A percentile compares a stretch with the other conserved stretches of the same genome.
These are phyloP conservation scores for Thymelicus lineola DNA, from an alignment of 2,888 invertebrate species.

Conservation along the genomic window DNA sequence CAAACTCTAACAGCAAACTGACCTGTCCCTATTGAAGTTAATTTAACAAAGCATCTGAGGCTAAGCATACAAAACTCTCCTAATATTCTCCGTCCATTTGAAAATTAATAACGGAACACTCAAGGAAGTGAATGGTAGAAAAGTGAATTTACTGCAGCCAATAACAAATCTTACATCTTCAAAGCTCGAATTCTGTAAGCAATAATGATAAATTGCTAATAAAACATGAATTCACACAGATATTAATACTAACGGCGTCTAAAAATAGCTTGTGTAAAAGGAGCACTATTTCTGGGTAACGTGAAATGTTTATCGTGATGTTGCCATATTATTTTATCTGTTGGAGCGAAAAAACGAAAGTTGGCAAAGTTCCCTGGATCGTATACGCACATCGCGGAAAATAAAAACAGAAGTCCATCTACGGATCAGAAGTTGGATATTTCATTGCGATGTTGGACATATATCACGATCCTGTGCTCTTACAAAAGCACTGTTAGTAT, in stretches of 20 bases:
- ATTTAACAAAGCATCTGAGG: not conserved
- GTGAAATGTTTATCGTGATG: constrained; percentile 42
- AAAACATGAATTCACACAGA: constrained; percentile 25
- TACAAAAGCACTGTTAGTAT: constrained; percentile 11
- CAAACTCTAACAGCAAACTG: not conserved
- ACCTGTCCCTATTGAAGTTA: not conserved
- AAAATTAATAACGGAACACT: constrained; percentile 3
- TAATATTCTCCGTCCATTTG: not conserved
- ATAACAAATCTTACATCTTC: constrained; percentile 26
- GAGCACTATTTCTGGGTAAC: constrained; percentile 22
- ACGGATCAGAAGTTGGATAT: constrained; percentile 21
- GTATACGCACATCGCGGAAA: constrained; percentile 47
- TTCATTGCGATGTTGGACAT: constrained; percentile 9
- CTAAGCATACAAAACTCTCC: not conserved
- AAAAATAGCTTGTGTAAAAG: constrained; percentile 38
- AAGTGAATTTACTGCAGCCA: constrained; percentile 25
- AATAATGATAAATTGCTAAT: constrained; percentile 29
- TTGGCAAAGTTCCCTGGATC: constrained; percentile 47
- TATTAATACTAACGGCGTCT: constrained; percentile 31
- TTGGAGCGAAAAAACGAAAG: constrained; percentile 47
- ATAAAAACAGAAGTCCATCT: constrained; percentile 45
- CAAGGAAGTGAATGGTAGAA: constrained; percentile 26
- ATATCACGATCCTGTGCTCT: constrained; percentile 4
- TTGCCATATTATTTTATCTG: constrained; percentile 43
- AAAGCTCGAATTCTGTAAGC: constrained; percentile 25